Evolutionary conservation across 2,113 vertebrate species (phyloP), one percentile per base, ranked within the genome.

Genomic region (Coptodon bakossiorum): DNA sequence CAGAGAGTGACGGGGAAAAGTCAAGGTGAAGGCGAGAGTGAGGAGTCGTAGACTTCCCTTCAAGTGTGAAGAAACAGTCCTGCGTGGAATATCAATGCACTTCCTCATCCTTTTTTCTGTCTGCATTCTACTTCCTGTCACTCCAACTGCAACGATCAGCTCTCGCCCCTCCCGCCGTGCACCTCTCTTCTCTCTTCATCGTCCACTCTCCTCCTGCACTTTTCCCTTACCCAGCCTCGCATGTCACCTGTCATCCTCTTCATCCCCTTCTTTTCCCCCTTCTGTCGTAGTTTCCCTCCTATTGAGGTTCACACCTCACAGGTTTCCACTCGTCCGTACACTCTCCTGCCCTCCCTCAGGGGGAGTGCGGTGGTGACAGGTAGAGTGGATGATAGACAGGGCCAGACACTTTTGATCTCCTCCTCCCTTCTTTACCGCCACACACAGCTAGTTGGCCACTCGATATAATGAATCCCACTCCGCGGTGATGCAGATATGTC

Each of bases 191-290:
- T 87, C 80, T 88, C 91, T 87, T 91, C 86, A 86, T 83, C 83
- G 87, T 91, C 91, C 90, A 82, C 80, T 80, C 87, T 89, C 92
- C 93, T 90, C 80, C 91, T 85, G 82, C 90, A 83, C 85, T 54
- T 94, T 91, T 84, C 86, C 78, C 85, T 82, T 66, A 6, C 63
- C 87, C 84, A 56, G 92, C 91, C 92, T 83, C 14, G 40, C 90
- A 83, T 95, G 93, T 93, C 94, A 95, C 94, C 95, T 94, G 94
- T 90, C 96, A 95, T 95, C 91, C 90, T 88, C 88, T 81, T 90
- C 93, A 89, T 93, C 87, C 80, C 85, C 89, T 79, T 84, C 83
- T 89, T 43, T 78, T 83, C 36, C 9, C 83, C 85, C 88, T 88
- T 92, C 88, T 91, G 80, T 86, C 54, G 88, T 91, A 91, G 80